Evolutionary conservation across 2,797 vertebrate genomes (phyloP).

Genomic region (Sciurus vulgaris): DNA sequence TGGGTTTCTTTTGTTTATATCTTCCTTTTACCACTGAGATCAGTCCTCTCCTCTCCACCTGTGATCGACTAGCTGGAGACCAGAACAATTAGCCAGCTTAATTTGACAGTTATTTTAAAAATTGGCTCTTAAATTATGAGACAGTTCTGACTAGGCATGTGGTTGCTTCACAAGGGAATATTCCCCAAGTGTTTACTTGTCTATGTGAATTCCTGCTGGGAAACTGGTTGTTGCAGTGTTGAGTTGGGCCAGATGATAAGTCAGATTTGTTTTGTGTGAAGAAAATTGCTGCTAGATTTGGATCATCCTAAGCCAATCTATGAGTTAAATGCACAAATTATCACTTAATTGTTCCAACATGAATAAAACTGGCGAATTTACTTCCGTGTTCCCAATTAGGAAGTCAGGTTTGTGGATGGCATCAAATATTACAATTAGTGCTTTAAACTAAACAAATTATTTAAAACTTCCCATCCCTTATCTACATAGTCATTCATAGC

Average conservation of each 20-base stretch:
- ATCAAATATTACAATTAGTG: not conserved
- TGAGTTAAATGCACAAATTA: slow-evolving; percentile 70
- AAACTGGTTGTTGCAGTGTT: slow-evolving; percentile 4
- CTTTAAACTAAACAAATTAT: slow-evolving; percentile 11
- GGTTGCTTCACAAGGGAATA: slow-evolving; percentile 66
- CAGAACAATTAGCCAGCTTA: slow-evolving; percentile 68
- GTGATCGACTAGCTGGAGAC: not conserved
- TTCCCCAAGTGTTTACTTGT: slow-evolving; percentile 69
- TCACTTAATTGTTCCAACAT: slow-evolving; percentile 51
- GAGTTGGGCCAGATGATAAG: slow-evolving; percentile 56
- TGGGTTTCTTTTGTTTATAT: slow-evolving; percentile 54
- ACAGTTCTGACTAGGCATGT: slow-evolving; percentile 41
- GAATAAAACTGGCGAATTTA: slow-evolving; percentile 38
- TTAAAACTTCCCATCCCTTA: not conserved
- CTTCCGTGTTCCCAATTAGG: not conserved
- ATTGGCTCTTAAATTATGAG: slow-evolving; percentile 65
- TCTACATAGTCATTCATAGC: not conserved
- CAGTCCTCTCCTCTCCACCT: slow-evolving; percentile 63
- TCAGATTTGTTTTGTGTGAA: slow-evolving; percentile 70
- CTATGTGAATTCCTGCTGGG: slow-evolving; percentile 61
- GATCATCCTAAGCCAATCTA: slow-evolving; percentile 34
- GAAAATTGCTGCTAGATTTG: slow-evolving; percentile 62
- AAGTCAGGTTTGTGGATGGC: not conserved
- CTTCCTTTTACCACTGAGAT: slow-evolving; percentile 76
- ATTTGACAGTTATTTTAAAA: slow-evolving; percentile 70